phyloP scores from a whole-genome alignment of 2,113 vertebrate genomes.

The Pseudopodoces humilis region DNA sequence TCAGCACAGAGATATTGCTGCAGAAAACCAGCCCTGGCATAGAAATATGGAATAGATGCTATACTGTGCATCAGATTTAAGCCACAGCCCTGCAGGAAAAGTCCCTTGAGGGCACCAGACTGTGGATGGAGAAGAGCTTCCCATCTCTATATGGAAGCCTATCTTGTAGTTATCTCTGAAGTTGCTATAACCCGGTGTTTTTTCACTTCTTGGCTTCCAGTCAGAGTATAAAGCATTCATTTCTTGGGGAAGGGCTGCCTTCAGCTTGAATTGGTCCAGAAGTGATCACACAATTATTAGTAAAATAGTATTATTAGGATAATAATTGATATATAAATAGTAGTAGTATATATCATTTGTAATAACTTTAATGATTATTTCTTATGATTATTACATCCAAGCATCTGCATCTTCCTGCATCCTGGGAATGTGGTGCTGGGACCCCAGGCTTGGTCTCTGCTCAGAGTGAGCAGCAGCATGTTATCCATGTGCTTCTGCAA shows the following conservation, averaged over 20 bases:
- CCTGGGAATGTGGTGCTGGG: neutral
- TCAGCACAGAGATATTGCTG: neutral
- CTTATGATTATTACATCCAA: neutral
- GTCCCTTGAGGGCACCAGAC: neutral
- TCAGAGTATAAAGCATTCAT: neutral
- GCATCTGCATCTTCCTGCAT: neutral
- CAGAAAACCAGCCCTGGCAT: neutral
- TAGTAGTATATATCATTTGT: neutral
- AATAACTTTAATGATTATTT: neutral
- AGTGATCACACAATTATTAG: neutral
- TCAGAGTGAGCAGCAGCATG: neutral
- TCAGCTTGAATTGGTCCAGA: neutral
- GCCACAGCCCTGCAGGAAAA: neutral
- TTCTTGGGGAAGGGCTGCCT: neutral
- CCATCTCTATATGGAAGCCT: neutral
- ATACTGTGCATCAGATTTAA: neutral
- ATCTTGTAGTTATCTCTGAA: neutral
- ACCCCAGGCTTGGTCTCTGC: neutral
- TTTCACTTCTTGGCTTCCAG: neutral
- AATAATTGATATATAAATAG: neutral
- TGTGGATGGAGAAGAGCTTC: neutral
- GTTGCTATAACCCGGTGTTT: neutral
- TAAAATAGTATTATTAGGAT: neutral
- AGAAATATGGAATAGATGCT: neutral
- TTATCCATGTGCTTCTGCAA: neutral